Conservation (phyloP, 2,888 invertebrate genomes). For the Thumatha senex region DNA sequence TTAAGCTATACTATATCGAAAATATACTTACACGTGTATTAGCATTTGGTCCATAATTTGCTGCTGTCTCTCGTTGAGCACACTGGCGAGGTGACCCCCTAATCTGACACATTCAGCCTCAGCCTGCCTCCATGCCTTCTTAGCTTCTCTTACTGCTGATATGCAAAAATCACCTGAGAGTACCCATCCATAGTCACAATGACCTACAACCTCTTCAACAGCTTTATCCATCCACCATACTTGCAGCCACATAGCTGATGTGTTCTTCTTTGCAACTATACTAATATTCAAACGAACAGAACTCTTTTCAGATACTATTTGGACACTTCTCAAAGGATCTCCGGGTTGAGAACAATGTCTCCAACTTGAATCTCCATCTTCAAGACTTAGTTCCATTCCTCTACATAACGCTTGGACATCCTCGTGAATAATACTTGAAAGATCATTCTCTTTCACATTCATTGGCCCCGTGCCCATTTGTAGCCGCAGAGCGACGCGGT, state of each 20-base stretch:
- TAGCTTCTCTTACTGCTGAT: conserved; percentile 81
- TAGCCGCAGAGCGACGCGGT: conserved; percentile 85
- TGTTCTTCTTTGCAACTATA: conserved; percentile 64
- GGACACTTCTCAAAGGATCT: conserved; percentile 82
- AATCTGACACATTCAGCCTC: conserved; percentile 85
- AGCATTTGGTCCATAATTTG: conserved; percentile 85
- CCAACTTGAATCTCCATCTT: conserved; percentile 84
- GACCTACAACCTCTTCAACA: conserved; percentile 84
- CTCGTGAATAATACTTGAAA: conserved; percentile 65
- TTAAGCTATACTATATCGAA: too few species aligned
- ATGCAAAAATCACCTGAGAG: conserved; percentile 87
- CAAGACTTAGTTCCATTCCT: conserved; percentile 82
- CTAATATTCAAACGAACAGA: conserved; percentile 78
- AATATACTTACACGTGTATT: conserved; percentile 83
- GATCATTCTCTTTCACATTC: conserved; percentile 56
- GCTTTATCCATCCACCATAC: conserved; percentile 86
- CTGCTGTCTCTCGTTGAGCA: conserved; percentile 86
- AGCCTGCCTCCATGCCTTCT: conserved; percentile 86
- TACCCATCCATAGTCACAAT: conserved; percentile 89
- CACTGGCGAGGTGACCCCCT: conserved; percentile 87
- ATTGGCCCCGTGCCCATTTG: conserved; percentile 81
- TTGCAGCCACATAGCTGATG: conserved; percentile 80
- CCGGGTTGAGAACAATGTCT: conserved; percentile 84
- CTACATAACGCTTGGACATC: conserved; percentile 71
- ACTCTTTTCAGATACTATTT: conserved; percentile 84